phyloP scores from a whole-genome alignment of 2,888 invertebrate genomes.

The Melinopterus prodromus region DNA sequence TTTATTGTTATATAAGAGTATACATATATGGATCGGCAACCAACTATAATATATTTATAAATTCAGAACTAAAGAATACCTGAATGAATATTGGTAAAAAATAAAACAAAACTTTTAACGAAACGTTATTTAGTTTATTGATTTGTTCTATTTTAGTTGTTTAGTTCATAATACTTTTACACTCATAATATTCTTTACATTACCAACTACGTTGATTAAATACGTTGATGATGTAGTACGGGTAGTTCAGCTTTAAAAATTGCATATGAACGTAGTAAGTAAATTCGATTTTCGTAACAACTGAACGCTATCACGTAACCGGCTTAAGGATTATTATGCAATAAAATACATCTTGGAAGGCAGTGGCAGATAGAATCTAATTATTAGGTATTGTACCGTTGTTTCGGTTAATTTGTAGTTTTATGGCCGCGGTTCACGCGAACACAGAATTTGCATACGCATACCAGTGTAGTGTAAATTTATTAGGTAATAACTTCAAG shows the following conservation, averaged over 20 bases:
- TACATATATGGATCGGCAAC: no score
- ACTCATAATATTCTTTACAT: no score
- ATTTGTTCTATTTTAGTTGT: no score
- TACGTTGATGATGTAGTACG: no score
- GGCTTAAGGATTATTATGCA: slow-evolving; percentile 22
- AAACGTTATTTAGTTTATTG: no score
- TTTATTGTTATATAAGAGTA: no score
- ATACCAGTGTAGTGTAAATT: slow-evolving; percentile 21
- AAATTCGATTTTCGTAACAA: background rate
- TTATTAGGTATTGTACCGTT: slow-evolving; percentile 25
- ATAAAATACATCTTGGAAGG: slow-evolving; percentile 21
- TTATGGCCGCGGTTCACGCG: slow-evolving; percentile 20
- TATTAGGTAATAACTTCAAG: slow-evolving; percentile 10
- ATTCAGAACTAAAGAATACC: no score
- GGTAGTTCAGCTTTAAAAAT: background rate
- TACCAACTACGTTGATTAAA: no score
- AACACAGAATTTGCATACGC: slow-evolving; percentile 22
- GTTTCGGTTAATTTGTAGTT: slow-evolving; percentile 26
- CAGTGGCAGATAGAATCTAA: slow-evolving; percentile 23
- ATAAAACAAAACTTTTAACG: no score
- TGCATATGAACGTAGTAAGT: background rate
- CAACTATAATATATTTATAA: no score
- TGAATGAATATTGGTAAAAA: no score
- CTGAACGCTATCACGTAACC: slow-evolving; percentile 11
- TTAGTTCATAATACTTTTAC: no score